Conservation (phyloP, 2,113 vertebrate genomes). For the Bothrops jararaca region DNA sequence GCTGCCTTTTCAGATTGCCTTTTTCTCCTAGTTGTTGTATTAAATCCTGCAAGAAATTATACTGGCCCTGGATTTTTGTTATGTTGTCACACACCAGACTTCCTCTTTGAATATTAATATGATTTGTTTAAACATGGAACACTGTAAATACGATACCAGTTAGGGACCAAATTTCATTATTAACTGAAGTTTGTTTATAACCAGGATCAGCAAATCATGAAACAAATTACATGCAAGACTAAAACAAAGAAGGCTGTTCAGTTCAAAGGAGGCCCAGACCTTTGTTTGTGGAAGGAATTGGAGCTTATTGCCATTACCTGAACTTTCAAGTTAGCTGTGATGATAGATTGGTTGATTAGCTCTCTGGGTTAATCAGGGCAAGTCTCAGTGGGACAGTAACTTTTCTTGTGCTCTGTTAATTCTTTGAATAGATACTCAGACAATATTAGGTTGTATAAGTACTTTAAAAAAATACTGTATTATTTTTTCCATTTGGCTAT, state of each 20-base stretch:
- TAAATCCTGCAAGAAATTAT: not conserved
- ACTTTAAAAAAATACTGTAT: not conserved
- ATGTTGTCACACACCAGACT: not conserved
- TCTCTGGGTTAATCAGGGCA: conserved; percentile 60
- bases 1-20: not conserved
- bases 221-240: conserved; percentile 10
- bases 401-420: conserved; percentile 36
- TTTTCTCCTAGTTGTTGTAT: not conserved
- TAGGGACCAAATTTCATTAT: not conserved
- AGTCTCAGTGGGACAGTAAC: conserved; percentile 36
- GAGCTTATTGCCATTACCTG: conserved; percentile 17
- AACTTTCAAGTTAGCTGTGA: conserved; percentile 45
- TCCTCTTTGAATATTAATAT: not conserved
- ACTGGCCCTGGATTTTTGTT: not conserved
- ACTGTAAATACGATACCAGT: not conserved
- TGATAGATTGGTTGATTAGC: conserved; percentile 41
- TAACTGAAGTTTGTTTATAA: conserved; percentile 6
- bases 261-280: conserved; percentile 49
- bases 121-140: not conserved
- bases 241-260: not conserved
- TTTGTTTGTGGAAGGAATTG: conserved; percentile 36
- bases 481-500: conserved; percentile 1
- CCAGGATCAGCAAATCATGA: not conserved
- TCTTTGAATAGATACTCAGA: conserved; percentile 37
- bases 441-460: conserved; percentile 28